phyloP scores from a whole-genome alignment of 2,888 invertebrate species.

The Dysmachus trigonus region DNA sequence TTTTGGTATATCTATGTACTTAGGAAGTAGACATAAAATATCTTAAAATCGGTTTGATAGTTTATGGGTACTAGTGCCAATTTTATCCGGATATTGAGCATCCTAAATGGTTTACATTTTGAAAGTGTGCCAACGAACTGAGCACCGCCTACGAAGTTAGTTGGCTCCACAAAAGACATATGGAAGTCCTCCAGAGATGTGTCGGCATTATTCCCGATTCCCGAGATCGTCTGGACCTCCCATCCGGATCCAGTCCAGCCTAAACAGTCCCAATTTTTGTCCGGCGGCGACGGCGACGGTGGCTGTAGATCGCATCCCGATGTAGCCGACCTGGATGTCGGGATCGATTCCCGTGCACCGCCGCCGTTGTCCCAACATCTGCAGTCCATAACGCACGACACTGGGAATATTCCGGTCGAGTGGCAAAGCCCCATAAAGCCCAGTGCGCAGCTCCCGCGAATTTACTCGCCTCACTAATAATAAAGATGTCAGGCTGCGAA shows the following conservation, averaged over 20 bases:
- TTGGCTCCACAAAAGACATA: not conserved
- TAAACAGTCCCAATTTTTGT: not conserved
- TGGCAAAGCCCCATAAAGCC: not conserved
- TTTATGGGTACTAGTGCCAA: not conserved
- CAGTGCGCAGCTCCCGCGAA: not conserved
- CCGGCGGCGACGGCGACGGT: too few species aligned
- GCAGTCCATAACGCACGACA: not conserved
- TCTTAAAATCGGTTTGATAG: not conserved
- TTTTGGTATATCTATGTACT: too few species aligned
- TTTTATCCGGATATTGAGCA: not conserved
- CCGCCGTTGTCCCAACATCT: not conserved
- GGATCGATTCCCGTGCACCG: not conserved
- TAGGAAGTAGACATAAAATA: not conserved
- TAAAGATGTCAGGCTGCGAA: slow-evolving; percentile 5
- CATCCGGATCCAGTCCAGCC: not conserved
- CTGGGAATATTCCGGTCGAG: not conserved
- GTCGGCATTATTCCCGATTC: not conserved
- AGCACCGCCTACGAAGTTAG: not conserved
- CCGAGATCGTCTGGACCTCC: not conserved
- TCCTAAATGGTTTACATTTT: not conserved
- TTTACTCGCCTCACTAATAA: slow-evolving; percentile 16
- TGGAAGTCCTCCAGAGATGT: not conserved
- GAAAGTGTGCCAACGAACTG: not conserved
- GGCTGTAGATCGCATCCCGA: not conserved
- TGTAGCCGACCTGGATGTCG: not conserved